phyloP scores from a whole-genome alignment of 2,797 vertebrate genomes.

The Spinus pinus region DNA sequence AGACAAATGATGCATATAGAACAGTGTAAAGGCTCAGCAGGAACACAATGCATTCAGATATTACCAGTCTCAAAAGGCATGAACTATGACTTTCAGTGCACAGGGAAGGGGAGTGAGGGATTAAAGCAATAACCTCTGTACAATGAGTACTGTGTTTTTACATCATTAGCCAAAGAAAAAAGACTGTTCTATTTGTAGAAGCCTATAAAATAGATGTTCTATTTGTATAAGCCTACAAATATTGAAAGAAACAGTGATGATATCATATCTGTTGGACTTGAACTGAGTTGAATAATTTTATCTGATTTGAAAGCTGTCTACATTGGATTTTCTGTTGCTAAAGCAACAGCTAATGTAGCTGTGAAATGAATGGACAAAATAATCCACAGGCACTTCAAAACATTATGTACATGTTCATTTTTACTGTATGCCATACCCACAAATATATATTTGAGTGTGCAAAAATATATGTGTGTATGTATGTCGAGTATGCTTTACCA shows the following conservation, averaged over 20 bases:
- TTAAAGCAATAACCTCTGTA: neutral
- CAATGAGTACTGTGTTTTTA: neutral
- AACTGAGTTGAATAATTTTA: neutral
- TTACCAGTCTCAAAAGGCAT: neutral
- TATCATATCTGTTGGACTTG: neutral
- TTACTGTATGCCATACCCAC: neutral
- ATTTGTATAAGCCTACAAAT: neutral
- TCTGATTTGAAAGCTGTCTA: neutral
- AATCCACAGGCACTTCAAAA: neutral
- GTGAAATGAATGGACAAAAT: neutral
- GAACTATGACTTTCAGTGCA: neutral
- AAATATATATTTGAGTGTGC: neutral
- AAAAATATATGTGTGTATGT: neutral
- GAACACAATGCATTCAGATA: neutral
- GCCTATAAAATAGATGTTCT: neutral
- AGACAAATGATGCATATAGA: neutral
- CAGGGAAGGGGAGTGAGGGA: neutral
- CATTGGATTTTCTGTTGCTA: neutral
- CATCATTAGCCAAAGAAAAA: conserved; percentile 33
- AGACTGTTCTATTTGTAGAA: neutral
- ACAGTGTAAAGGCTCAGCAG: neutral
- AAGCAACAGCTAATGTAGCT: neutral
- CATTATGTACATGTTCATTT: neutral
- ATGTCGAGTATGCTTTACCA: neutral
- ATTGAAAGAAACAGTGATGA: neutral